phyloP scores from a whole-genome alignment of 2,797 vertebrate species.

The Alcedo atthis region DNA sequence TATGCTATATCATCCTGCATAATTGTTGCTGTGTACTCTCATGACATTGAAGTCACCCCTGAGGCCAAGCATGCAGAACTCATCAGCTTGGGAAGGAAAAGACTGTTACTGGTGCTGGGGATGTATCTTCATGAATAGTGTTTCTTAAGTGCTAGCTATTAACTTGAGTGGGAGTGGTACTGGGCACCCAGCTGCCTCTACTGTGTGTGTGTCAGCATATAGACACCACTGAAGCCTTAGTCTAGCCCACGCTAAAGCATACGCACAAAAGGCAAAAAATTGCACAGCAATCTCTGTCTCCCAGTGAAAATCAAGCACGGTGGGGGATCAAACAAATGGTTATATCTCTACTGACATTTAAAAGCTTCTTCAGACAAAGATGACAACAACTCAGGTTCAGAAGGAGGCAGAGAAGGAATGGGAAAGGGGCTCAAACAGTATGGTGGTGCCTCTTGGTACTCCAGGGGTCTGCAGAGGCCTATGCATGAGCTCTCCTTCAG shows the following conservation, averaged over 20 bases:
- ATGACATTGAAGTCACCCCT: conserved; percentile 32
- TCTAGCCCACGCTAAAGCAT: conserved; percentile 3
- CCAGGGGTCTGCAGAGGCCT: rapidly evolving
- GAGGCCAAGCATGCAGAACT: conserved; percentile 5
- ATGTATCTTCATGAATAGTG: neutral
- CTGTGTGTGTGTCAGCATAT: neutral
- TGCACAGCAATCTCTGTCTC: neutral
- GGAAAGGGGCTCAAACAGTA: neutral
- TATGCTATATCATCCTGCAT: neutral
- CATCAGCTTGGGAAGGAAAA: neutral
- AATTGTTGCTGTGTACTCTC: neutral
- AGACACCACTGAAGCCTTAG: neutral
- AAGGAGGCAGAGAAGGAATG: neutral
- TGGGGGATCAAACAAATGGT: neutral
- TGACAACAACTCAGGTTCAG: neutral
- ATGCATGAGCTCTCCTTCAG: neutral
- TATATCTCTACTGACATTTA: neutral
- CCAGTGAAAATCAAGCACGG: neutral
- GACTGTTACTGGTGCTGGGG: neutral
- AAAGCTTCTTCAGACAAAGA: neutral
- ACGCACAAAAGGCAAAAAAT: neutral
- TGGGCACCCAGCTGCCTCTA: conserved; percentile 50
- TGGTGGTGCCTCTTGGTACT: neutral
- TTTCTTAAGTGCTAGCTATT: conserved; percentile 3
- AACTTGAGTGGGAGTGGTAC: conserved; percentile 46